Evolutionary conservation across 2,797 vertebrate genomes (phyloP).

Genomic region (Serranus cabrilla): DNA sequence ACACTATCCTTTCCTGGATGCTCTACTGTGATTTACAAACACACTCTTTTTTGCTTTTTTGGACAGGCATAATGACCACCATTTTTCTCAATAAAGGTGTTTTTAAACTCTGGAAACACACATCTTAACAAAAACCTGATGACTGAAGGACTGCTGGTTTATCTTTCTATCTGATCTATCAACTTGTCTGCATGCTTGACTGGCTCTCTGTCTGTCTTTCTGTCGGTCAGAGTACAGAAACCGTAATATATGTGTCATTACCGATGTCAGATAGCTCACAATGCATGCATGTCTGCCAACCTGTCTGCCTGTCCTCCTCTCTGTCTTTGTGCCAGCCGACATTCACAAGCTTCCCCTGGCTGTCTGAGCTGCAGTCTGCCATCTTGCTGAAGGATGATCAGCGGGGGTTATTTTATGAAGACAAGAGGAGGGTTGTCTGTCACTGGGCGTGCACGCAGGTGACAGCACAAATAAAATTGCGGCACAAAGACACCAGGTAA

Average conservation of each 20-base stretch:
- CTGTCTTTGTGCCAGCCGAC: constrained; percentile 38
- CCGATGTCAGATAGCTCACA: constrained; percentile 48
- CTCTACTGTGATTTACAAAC: constrained; percentile 31
- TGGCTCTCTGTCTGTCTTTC: constrained; percentile 34
- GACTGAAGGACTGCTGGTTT: constrained; percentile 47
- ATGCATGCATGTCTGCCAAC: constrained; percentile 41
- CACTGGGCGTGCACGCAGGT: constrained; percentile 41
- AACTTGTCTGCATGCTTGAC: constrained; percentile 46
- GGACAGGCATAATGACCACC: constrained; percentile 43
- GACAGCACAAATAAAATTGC: constrained; percentile 31
- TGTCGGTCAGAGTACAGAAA: constrained; percentile 35
- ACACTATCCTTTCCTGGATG: constrained; percentile 21
- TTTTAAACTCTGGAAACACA: constrained; percentile 67
- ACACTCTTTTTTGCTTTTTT: background rate
- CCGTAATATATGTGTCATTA: constrained; percentile 34
- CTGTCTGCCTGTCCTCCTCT: constrained; percentile 53
- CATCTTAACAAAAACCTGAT: constrained; percentile 47
- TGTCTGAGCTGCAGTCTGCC: constrained; percentile 48
- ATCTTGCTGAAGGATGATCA: constrained; percentile 53
- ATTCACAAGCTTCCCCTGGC: constrained; percentile 41
- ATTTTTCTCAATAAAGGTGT: constrained; percentile 38
- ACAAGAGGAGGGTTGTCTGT: constrained; percentile 37
- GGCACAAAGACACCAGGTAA: constrained; percentile 9
- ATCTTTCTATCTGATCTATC: constrained; percentile 29
- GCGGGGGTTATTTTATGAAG: constrained; percentile 23